phyloP scores from a whole-genome alignment of 2,888 invertebrate species.

The Drosophila fungiperda region DNA sequence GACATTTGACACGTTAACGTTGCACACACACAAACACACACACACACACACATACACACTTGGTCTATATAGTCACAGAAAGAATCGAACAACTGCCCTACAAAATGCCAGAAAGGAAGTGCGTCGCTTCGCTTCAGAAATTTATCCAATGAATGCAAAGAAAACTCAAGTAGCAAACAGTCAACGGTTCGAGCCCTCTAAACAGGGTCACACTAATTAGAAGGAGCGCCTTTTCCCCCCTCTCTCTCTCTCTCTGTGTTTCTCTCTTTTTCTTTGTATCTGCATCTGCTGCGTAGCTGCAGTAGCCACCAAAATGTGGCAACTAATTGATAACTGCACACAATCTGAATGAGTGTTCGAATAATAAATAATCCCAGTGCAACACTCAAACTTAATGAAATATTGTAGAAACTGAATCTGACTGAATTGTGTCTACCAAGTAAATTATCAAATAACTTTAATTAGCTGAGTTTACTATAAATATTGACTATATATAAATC shows the following conservation, averaged over 20 bases:
- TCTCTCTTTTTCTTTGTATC: background rate
- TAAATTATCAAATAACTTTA: background rate
- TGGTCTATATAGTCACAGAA: conserved; percentile 52
- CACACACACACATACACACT: conserved; percentile 12
- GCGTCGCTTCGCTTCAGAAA: conserved; percentile 69
- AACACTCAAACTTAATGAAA: background rate
- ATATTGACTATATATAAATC: background rate
- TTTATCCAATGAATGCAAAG: conserved; percentile 60
- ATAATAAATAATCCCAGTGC: background rate
- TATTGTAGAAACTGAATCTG: background rate
- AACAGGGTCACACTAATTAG: conserved; percentile 34
- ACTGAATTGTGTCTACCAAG: too few relatives aligned
- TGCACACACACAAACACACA: conserved; percentile 51
- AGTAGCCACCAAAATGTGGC: conserved; percentile 24
- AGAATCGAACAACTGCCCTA: conserved; percentile 60
- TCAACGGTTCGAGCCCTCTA: conserved; percentile 29
- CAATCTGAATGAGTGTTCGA: conserved; percentile 5
- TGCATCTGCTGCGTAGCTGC: conserved; percentile 35
- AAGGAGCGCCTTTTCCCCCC: conserved; percentile 2
- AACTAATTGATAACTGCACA: conserved; percentile 5
- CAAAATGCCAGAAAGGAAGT: conserved; percentile 67
- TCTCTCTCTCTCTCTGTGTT: background rate
- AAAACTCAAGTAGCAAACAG: conserved; percentile 56
- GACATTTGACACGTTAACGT: conserved; percentile 83
- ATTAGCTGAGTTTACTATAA: background rate